Evolutionary conservation across 2,888 invertebrate genomes (phyloP), one percentile per base, ranked within the genome.

Genomic region (Pemphredon lugubris): DNA sequence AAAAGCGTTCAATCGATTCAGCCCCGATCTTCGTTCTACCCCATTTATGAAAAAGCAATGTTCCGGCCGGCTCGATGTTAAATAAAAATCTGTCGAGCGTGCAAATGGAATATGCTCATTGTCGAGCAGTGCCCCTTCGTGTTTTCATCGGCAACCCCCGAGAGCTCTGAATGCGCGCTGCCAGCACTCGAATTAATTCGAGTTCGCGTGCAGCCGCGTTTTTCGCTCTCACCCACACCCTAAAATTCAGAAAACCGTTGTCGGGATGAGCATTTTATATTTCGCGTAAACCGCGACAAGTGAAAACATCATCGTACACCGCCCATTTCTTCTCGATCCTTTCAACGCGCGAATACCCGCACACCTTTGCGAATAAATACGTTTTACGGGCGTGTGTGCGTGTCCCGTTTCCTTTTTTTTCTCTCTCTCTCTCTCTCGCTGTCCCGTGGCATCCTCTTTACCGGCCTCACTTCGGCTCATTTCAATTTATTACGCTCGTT

Each of bases 171-270:
- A 65, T 65, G 57, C 75, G 39, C 26, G 40, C 18, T 34, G 55
- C n/a, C n/a, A n/a, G n/a, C 61, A 44, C 67, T 75, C 60, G 60
- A 69, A 79, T 79, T 65, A 69, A 78, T 79, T 79, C 66, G 64
- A 64, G 74, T 58, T 63, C 57, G 13, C 47, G 21, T 59, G 55
- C 47, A 42, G 26, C 47, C 40, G 44, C 57, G 40, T 47, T 60
- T 51, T 47, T 18, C 57, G n/a, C n/a, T n/a, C n/a, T n/a, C n/a
- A n/a, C n/a, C n/a, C n/a, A 23, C 23, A 39, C 20, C 50, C 45
- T 42, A 11, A 54, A 72, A 72, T 65, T 58, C 71, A 54, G 64
- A 20, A n/a, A n/a, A 47, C 48, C 59, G 55, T 60, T 61, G 50
- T 72, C 64, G 45, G 13, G 34, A 37, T 18, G 57, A 44, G 51